These are phyloP conservation scores for Pollenia griseotomentosa DNA, from an alignment of 2,888 invertebrate species.

Conservation along the genomic window DNA sequence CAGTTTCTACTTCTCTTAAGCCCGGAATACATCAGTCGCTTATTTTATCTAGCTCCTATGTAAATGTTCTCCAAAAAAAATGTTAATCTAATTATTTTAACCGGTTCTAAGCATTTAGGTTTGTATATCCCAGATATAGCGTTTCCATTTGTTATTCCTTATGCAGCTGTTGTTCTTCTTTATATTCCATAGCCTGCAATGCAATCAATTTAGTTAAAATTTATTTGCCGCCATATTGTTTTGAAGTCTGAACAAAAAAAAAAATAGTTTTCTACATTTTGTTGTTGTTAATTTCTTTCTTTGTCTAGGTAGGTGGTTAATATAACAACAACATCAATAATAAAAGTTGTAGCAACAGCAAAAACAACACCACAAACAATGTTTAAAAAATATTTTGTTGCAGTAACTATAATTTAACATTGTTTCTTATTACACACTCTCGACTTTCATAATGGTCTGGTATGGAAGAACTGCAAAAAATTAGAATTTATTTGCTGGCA, in stretches of 20 bases:
- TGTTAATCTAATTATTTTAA: too few relatives aligned
- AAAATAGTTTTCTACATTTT: constrained; percentile 18
- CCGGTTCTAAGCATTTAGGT: too few relatives aligned
- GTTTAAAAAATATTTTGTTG: constrained; percentile 35
- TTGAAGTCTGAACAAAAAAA: constrained; percentile 52
- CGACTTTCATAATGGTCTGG: not conserved
- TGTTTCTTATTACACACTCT: constrained; percentile 18
- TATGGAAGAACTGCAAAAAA: not conserved
- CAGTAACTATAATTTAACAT: constrained; percentile 46
- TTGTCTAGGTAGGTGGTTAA: constrained; percentile 57
- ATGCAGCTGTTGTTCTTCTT: not conserved
- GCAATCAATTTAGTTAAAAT: constrained; percentile 73
- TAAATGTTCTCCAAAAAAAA: too few relatives aligned
- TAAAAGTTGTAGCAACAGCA: not conserved
- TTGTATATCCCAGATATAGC: too few relatives aligned
- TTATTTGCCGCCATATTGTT: constrained; percentile 73
- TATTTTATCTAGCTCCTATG: too few relatives aligned
- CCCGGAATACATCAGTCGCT: too few relatives aligned
- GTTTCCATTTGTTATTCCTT: not conserved
- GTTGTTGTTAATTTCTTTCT: constrained; percentile 50
- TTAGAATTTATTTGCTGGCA: not conserved
- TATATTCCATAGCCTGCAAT: constrained; percentile 49
- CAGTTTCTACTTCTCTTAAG: too few relatives aligned
- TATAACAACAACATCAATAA: constrained; percentile 23
- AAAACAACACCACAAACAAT: not conserved